Evolutionary conservation across 2,888 invertebrate species (phyloP), one percentile per base, ranked within the genome.

Genomic region (Coelopa pilipes): DNA sequence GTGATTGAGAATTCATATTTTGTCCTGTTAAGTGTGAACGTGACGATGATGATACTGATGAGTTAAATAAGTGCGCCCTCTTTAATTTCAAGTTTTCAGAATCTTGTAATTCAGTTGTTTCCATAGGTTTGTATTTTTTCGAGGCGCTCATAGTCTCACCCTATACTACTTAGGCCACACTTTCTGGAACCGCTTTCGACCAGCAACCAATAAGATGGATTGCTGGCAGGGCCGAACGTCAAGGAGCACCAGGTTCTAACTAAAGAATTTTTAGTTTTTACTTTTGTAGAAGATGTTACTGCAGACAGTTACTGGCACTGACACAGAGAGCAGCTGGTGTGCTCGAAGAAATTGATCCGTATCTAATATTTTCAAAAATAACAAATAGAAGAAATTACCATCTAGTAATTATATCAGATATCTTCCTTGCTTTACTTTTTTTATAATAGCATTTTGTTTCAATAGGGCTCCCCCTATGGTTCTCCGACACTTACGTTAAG

Each of bases 51-150:
- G 74, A 13, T 50, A 70, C 78, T 70, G 81, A 69, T 49, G 79
- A 80, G 75, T 78, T 77, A 7, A 34, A 34, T 4, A 34, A 34
- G 69, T 82, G 81, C 68, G 82, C 78, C 79, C 84, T 82, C 74
- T 86, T 83, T 83, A 84, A 74, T 87, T 86, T 71, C n/a, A 70
- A 50, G 45, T 70, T 70, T 17, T 70, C 70, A 55, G 83, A 86
- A 72, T 87, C 85, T 80, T 86, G 85, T 78, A 82, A 76, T 79
- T 85, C 82, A 76, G 80, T 80, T 77, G 86, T 84, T 78, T 87
- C 87, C 83, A 86, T 84, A 74, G 82, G 82, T 81, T 87, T 87
- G 73, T 86, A 85, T 82, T 87, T 87, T 83, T 87, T 87, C 71
- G 87, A 85, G 81, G 87, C 86, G 85, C 87, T 87, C 87, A 87